phyloP scores from a whole-genome alignment of 2,888 invertebrate species.

The Amblyteles armatorius region DNA sequence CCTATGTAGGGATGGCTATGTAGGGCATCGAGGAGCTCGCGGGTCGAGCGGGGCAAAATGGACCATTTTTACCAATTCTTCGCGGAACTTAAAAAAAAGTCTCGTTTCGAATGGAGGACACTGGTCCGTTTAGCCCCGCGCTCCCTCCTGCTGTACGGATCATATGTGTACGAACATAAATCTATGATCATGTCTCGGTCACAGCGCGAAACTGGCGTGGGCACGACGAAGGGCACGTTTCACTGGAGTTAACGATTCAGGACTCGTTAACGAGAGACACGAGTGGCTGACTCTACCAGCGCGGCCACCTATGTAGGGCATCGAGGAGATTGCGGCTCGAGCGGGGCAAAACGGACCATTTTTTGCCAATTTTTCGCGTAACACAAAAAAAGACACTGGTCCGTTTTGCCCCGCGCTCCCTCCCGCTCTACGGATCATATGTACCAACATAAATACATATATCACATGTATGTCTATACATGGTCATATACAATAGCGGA shows the following conservation, averaged over 20 bases:
- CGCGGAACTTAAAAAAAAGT: too few species aligned
- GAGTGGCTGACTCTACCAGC: slow-evolving; percentile 25
- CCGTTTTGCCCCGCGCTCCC: too few species aligned
- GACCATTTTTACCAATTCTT: too few species aligned
- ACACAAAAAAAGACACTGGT: too few species aligned
- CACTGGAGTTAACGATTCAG: slow-evolving; percentile 53
- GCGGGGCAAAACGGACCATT: too few species aligned
- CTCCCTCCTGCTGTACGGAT: not conserved
- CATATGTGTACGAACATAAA: slow-evolving; percentile 14
- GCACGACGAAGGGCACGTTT: slow-evolving; percentile 49
- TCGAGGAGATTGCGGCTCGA: not conserved
- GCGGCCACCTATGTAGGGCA: not conserved
- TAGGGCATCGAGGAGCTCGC: not conserved
- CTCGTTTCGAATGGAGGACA: too few species aligned
- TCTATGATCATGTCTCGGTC: slow-evolving; percentile 40
- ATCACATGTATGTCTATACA: not conserved
- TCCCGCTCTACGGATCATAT: slow-evolving; percentile 1
- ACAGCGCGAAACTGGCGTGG: slow-evolving; percentile 30
- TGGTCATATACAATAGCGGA: slow-evolving; percentile 30
- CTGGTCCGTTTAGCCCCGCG: too few species aligned
- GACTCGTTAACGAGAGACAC: slow-evolving; percentile 62
- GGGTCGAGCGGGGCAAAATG: too few species aligned
- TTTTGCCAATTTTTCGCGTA: too few species aligned
- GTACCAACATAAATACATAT: slow-evolving; percentile 14
- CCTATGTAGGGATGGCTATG: not conserved